Evolutionary conservation across 2,888 invertebrate genomes (phyloP).

Genomic region (Orchestes rusci): DNA sequence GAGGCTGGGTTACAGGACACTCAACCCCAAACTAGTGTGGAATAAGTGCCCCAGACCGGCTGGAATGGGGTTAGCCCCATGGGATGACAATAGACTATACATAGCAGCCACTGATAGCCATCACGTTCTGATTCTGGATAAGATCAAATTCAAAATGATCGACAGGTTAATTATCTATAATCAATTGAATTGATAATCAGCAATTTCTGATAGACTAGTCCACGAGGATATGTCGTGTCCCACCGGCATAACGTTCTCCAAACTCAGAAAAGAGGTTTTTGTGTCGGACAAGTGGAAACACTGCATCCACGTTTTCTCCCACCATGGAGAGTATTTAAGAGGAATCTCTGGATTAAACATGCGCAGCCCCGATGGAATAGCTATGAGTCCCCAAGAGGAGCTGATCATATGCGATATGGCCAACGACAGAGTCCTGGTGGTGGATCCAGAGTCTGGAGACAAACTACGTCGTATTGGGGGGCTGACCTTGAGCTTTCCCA

Average conservation of each 20-base stretch:
- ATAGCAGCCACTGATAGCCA: slow-evolving; percentile 52
- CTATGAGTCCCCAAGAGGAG: slow-evolving; percentile 31
- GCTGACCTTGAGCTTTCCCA: slow-evolving; percentile 57
- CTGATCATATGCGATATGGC: slow-evolving; percentile 73
- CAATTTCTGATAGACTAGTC: slow-evolving; percentile 36
- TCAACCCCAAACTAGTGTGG: slow-evolving; percentile 43
- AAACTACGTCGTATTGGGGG: slow-evolving; percentile 31
- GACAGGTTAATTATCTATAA: slow-evolving; percentile 28
- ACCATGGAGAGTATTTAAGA: slow-evolving; percentile 53
- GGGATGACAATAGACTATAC: slow-evolving; percentile 56
- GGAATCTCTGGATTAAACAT: slow-evolving; percentile 54
- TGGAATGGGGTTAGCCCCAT: slow-evolving; percentile 58
- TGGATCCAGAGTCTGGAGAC: slow-evolving; percentile 38
- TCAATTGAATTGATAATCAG: not conserved
- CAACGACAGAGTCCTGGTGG: slow-evolving; percentile 60
- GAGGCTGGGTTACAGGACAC: slow-evolving; percentile 30
- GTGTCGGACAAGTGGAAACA: slow-evolving; percentile 63
- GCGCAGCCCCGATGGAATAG: slow-evolving; percentile 66
- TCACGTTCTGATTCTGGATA: slow-evolving; percentile 35
- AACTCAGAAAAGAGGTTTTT: slow-evolving; percentile 51
- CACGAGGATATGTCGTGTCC: slow-evolving; percentile 56
- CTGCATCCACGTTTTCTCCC: slow-evolving; percentile 61
- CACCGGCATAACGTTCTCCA: slow-evolving; percentile 54
- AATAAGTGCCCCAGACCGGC: slow-evolving; percentile 56
- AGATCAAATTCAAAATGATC: slow-evolving; percentile 44